These are phyloP conservation scores for Tapirus indicus DNA, from an alignment of 2,797 vertebrate species.

Conservation along the genomic window DNA sequence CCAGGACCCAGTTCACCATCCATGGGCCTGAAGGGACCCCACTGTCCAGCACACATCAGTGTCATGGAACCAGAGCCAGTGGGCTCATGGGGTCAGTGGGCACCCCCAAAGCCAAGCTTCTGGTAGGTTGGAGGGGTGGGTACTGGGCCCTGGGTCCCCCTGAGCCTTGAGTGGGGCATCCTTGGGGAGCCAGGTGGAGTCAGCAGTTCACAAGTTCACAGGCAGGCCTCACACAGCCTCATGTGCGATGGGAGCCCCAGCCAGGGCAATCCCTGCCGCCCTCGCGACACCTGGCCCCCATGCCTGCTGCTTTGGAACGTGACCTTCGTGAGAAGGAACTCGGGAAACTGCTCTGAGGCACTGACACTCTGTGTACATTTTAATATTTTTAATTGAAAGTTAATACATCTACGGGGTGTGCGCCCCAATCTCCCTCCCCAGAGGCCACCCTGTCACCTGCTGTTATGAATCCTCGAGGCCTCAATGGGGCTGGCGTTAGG, in stretches of 20 bases:
- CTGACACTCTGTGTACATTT: background rate
- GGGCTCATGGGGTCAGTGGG: background rate
- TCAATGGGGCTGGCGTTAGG: background rate
- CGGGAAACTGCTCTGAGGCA: background rate
- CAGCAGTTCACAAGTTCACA: background rate
- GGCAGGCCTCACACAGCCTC: background rate
- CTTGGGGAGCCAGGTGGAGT: background rate
- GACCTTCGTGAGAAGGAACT: background rate
- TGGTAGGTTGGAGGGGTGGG: background rate
- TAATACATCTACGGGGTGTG: background rate
- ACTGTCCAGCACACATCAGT: background rate
- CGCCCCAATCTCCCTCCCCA: background rate
- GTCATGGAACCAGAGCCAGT: background rate
- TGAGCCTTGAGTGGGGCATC: too few relatives aligned
- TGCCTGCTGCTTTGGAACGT: background rate
- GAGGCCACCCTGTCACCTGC: background rate
- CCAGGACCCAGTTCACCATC: background rate
- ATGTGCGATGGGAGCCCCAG: rapidly evolving
- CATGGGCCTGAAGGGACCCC: background rate
- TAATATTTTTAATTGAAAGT: background rate
- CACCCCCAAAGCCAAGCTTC: background rate
- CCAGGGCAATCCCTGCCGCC: rapidly evolving
- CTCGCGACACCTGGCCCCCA: rapidly evolving
- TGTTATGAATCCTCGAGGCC: background rate
- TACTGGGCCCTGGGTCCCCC: background rate